Conservation (phyloP, 2,113 vertebrate species). For the Hoplias malabaricus region DNA sequence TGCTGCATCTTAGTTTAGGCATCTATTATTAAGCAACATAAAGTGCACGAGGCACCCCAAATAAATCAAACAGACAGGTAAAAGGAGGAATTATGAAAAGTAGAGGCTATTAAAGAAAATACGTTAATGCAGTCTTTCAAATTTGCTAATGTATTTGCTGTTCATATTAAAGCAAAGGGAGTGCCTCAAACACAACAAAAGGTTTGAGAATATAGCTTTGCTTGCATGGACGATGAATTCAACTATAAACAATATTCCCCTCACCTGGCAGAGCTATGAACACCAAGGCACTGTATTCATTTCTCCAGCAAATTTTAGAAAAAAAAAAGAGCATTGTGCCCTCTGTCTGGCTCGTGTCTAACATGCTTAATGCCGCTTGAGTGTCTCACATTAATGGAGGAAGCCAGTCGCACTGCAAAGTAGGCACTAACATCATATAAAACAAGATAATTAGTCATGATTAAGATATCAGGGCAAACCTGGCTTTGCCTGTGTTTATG, state of each 20-base stretch:
- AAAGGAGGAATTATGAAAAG: constrained; percentile 62
- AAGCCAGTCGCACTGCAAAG: constrained; percentile 2
- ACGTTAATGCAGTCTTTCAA: constrained; percentile 51
- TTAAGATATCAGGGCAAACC: constrained; percentile 40
- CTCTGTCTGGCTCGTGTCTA: constrained; percentile 39
- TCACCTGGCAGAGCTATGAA: constrained; percentile 32
- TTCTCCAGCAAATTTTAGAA: constrained; percentile 35
- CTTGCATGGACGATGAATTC: constrained; percentile 61
- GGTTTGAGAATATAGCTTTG: constrained; percentile 48
- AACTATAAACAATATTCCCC: constrained; percentile 27
- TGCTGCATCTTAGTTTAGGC: constrained; percentile 41
- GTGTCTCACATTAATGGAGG: constrained; percentile 36
- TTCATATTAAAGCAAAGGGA: constrained; percentile 56
- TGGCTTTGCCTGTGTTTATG: constrained; percentile 31
- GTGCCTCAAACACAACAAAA: constrained; percentile 22
- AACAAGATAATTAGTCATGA: constrained; percentile 39
- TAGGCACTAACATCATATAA: constrained; percentile 33
- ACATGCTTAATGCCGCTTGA: constrained; percentile 25
- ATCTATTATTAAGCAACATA: constrained; percentile 52
- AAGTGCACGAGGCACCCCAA: constrained; percentile 39
- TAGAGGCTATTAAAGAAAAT: constrained; percentile 52
- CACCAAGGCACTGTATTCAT: constrained; percentile 5
- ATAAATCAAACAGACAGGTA: constrained; percentile 58
- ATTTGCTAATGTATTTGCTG: no score
- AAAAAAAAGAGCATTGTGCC: background rate